Evolutionary conservation across 2,113 vertebrate species (phyloP), one percentile per base, ranked within the genome.

Genomic region (Notiomystis cincta): DNA sequence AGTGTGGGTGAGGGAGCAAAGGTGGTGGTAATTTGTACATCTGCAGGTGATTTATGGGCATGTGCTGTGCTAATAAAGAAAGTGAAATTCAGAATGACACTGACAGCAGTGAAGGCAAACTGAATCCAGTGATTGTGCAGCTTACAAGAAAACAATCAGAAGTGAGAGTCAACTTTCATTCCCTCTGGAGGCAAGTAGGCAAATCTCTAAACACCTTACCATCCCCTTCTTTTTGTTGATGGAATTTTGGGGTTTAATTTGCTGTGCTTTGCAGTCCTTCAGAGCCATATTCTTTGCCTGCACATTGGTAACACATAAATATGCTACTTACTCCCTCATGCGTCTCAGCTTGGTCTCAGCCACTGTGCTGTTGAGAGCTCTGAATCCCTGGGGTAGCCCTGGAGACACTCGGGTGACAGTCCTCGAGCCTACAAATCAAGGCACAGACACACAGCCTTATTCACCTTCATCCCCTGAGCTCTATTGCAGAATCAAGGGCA

Each of bases 281-380:
- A 86, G 83, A 72, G 9, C 65, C 44, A 44, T n/a, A 20, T 28
- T 45, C 47, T 91, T 62, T n/a, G n/a, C 35, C 51, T 80, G 37
- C 37, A 47, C 37, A 44, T 5, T 16, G 33, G 58, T 83, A 81
- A 61, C 40, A 72, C 56, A 83, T 65, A 76, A 84, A 50, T 44
- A 91, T 6, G 13, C 33, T 75, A 98, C 98, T 98, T 96, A 98
- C 98, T 98, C 98, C 85, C 89, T 98, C 95, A 98, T 96, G 92
- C 3, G 91, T 40, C 97, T 96, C 95, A 98, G 81, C 90, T 90
- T 98, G 90, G 97, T 96, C 90, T 94, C 70, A 44, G 97, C 97
- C 97, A 96, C 97, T 5, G 81, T 77, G 11, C 77, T 94, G 95
- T 97, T 98, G 96, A 98, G 93, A 83, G 81, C 20, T 50, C 95